Evolutionary conservation across 2,888 invertebrate genomes (phyloP).

Genomic region (Lissocephala sabroskyi): DNA sequence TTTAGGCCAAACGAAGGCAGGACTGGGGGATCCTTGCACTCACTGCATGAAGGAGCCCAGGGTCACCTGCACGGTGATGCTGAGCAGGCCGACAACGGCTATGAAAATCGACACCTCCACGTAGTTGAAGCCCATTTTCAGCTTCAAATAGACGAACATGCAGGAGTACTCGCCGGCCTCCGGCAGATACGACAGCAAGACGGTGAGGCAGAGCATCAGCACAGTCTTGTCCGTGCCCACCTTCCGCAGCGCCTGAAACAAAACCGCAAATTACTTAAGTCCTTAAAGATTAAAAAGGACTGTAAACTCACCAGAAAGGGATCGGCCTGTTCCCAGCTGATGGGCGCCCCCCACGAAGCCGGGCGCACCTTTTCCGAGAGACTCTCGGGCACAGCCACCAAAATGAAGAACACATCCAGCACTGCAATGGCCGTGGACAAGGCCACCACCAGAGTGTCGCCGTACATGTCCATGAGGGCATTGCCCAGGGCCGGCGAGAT

Average conservation of each 20-base stretch:
- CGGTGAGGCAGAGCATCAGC: slow-evolving; percentile 96
- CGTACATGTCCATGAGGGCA: slow-evolving; percentile 88
- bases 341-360: slow-evolving; percentile 87
- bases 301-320: slow-evolving; percentile 91
- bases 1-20: no score
- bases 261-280: no score
- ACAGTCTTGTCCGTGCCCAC: slow-evolving; percentile 97
- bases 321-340: slow-evolving; percentile 98
- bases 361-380: slow-evolving; percentile 92
- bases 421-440: slow-evolving; percentile 96
- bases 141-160: slow-evolving; percentile 98
- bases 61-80: slow-evolving; percentile 94
- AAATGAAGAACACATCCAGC: slow-evolving; percentile 97
- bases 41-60: slow-evolving; percentile 85
- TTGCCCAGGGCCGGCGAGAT: slow-evolving; percentile 98
- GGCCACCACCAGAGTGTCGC: slow-evolving; percentile 90
- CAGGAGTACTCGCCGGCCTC: slow-evolving; percentile 99
- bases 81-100: slow-evolving; percentile 95
- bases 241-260: slow-evolving; percentile 82
- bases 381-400: slow-evolving; percentile 98
- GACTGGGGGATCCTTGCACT: slow-evolving; percentile 27
- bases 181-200: slow-evolving; percentile 97
- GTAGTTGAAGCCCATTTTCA: slow-evolving; percentile 96
- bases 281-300: no score
- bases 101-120: slow-evolving; percentile 98